Evolutionary conservation across 2,888 invertebrate genomes (phyloP).

Genomic region (Oscheius sp.): DNA sequence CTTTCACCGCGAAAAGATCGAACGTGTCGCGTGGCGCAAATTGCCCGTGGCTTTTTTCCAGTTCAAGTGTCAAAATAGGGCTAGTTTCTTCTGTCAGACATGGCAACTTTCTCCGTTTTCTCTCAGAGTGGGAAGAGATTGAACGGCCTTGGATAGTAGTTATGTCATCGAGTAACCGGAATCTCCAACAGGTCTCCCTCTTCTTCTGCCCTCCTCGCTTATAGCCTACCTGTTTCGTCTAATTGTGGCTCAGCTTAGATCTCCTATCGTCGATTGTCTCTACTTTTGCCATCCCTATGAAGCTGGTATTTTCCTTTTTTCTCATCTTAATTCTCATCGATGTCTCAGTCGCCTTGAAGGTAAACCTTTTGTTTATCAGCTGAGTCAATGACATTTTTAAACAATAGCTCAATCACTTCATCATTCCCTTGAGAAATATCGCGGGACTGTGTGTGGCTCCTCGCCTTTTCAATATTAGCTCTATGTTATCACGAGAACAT

Average conservation of each 20-base stretch:
- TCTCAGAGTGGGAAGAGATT: too few species aligned
- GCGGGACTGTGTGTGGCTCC: too few species aligned
- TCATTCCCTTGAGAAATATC: too few species aligned
- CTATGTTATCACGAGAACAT: neutral
- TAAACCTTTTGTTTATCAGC: neutral
- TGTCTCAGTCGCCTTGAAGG: neutral
- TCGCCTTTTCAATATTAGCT: neutral
- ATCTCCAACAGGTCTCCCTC: constrained; percentile 25
- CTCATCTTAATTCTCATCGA: neutral
- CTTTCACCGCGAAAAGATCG: neutral
- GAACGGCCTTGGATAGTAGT: constrained; percentile 30
- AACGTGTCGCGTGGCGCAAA: constrained; percentile 14
- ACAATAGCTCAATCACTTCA: too few species aligned
- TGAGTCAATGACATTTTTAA: too few species aligned
- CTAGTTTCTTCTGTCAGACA: constrained; percentile 21
- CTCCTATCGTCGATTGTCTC: neutral
- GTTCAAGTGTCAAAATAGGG: constrained; percentile 27
- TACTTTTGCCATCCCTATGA: neutral
- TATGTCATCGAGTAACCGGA: constrained; percentile 33
- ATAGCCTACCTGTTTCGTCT: constrained; percentile 30
- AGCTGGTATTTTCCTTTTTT: neutral
- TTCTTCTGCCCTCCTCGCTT: constrained; percentile 22
- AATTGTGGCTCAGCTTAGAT: constrained; percentile 29
- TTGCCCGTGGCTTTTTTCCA: constrained; percentile 25
- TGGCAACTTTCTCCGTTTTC: constrained; percentile 27